Evolutionary conservation across 2,113 vertebrate species (phyloP), one percentile per base, ranked within the genome.

Genomic region (Gavia stellata): DNA sequence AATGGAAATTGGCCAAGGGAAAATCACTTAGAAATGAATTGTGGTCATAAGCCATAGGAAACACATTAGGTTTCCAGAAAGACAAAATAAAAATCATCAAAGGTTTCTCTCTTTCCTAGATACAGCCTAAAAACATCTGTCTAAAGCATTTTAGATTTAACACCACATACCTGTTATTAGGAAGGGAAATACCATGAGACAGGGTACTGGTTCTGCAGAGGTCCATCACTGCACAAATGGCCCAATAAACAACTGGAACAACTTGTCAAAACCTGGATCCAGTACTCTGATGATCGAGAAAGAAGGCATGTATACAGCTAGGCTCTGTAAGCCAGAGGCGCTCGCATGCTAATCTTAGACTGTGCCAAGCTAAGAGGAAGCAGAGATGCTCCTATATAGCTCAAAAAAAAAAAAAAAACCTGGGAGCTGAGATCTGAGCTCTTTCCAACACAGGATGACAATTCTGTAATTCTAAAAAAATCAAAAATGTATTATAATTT

Each of bases 11-110:
- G 70, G 86, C 84, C 82, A 93, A 78, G 80, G 72, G 79, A 96
- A 96, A 96, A 96, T 94, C 79, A 92, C 61, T 96, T 96, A 67
- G 52, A 95, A 90, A 96, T 96, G 66, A 97, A 95, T 83, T 95
- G 90, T 87, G 75, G 91, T 94, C 79, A 62, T 72, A 97, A 97
- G 55, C 44, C 88, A 84, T 81, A 87, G 91, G 79, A 97, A 97
- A 95, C 52, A 81, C 29, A 84, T 95, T 84, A 78, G 28, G 31
- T 77, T 81, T 96, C 81, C 94, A 96, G 65, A 97, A 97, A 97
- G 75, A 90, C 94, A 97, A 93, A 93, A 93, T 94, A 96, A 92
- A 97, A 77, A 87, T 86, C 83, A 26, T 79, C 95, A 79, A 80
- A 96, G 65, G 42, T 91, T 92, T 77, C 19, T 83, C 62, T 91